These are phyloP conservation scores for Bombyx huttoni DNA, from an alignment of 2,888 invertebrate species.

Conservation along the genomic window DNA sequence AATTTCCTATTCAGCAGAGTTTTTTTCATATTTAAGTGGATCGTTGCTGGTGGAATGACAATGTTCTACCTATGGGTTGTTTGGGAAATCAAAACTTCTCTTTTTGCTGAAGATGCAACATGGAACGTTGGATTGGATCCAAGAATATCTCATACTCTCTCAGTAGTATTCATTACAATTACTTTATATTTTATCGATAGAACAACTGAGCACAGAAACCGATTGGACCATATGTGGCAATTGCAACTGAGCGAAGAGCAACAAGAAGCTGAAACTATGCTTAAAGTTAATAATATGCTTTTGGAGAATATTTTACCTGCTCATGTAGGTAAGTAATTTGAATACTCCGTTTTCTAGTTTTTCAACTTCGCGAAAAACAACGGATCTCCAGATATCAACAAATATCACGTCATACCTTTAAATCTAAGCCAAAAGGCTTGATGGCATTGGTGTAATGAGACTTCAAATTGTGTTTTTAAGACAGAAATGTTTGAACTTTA, in stretches of 20 bases:
- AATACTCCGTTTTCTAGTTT: no score
- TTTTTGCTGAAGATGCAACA: constrained; percentile 74
- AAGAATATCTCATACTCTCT: constrained; percentile 80
- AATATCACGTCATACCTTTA: no score
- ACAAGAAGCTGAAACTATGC: constrained; percentile 87
- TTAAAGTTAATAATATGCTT: constrained; percentile 89
- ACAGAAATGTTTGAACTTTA: no score
- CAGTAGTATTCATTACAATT: constrained; percentile 79
- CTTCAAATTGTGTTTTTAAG: no score
- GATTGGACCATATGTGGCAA: constrained; percentile 84
- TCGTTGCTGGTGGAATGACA: constrained; percentile 77
- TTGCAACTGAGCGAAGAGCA: constrained; percentile 84
- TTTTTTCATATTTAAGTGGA: constrained; percentile 85
- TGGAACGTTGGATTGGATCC: constrained; percentile 80
- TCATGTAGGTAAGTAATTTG: constrained; percentile 82
- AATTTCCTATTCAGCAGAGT: constrained; percentile 89
- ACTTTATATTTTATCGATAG: constrained; percentile 89
- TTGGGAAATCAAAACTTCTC: constrained; percentile 71
- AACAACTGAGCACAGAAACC: constrained; percentile 90
- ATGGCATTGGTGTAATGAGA: no score
- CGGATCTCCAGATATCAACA: no score
- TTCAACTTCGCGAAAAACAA: no score
- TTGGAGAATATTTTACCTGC: constrained; percentile 93
- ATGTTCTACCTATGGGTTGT: constrained; percentile 78
- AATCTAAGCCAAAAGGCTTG: no score